Evolutionary conservation across 1,140 invertebrate species (phyloP).

Genomic region (Zaprionus ghesquierei): DNA sequence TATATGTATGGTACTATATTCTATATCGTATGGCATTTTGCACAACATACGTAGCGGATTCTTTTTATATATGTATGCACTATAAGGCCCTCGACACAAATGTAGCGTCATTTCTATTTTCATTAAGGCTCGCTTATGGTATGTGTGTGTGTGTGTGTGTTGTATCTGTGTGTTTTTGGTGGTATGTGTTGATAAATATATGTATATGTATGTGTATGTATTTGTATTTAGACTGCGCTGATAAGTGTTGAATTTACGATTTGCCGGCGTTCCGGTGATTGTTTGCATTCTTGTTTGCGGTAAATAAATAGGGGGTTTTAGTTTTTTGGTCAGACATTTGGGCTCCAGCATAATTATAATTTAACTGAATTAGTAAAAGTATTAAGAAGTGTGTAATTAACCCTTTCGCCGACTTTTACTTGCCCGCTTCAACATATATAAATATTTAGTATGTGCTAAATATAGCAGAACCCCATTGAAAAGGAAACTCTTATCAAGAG

Average conservation of each 20-base stretch:
- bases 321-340: constrained; percentile 17
- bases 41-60: constrained; percentile 4
- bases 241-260: constrained; percentile 40
- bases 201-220: constrained; percentile 11
- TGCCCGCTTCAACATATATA: neutral
- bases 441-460: neutral
- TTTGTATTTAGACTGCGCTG: constrained; percentile 19
- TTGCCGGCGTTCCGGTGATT: constrained; percentile 31
- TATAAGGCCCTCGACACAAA: constrained; percentile 20
- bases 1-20: neutral
- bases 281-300: constrained; percentile 8
- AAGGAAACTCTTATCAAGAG: constrained; percentile 29
- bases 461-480: constrained; percentile 13
- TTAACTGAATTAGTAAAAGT: neutral
- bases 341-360: constrained; percentile 9
- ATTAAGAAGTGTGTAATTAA: neutral
- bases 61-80: neutral
- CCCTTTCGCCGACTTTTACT: neutral
- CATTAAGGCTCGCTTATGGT: constrained; percentile 56
- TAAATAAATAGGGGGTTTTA: constrained; percentile 19
- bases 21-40: constrained; percentile 1
- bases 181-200: constrained; percentile 55
- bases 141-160: constrained; percentile 43
- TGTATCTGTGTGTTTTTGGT: constrained; percentile 45
- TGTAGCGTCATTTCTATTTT: constrained; percentile 76